Conservation (phyloP, 1,140 invertebrate species). For the Periplaneta americana region DNA sequence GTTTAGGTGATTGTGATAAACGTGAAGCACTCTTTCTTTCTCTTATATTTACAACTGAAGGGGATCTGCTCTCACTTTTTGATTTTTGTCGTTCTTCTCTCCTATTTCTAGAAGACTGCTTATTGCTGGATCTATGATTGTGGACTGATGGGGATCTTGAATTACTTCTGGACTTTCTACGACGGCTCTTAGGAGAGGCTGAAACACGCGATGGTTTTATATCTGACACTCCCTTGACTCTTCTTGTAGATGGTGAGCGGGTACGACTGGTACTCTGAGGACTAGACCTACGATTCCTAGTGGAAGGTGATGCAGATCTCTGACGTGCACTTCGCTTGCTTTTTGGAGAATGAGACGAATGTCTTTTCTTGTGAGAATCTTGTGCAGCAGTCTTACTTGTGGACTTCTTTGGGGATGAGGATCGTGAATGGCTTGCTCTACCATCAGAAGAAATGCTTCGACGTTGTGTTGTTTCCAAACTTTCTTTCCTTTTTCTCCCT, state of each 20-base stretch:
- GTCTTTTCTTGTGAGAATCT: not conserved
- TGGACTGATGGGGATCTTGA: not conserved
- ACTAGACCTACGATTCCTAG: not conserved
- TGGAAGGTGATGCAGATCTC: not conserved
- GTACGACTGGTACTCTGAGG: not conserved
- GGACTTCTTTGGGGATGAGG: not conserved
- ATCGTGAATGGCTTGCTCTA: not conserved
- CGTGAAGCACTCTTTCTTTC: not conserved
- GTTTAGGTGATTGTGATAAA: not conserved
- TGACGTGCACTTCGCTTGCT: not conserved
- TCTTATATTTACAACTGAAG: not conserved
- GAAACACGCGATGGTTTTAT: not conserved
- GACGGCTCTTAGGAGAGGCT: not conserved
- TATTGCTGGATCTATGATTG: not conserved
- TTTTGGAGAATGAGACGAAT: not conserved
- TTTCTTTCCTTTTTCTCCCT: not conserved
- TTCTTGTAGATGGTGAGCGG: not conserved
- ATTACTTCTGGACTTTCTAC: not conserved
- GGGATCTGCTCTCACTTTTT: not conserved
- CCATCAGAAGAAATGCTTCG: not conserved
- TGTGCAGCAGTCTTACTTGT: not conserved
- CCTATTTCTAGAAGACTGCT: not conserved
- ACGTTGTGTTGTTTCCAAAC: not conserved
- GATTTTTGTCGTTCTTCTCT: not conserved
- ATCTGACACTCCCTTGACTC: not conserved